Percentiles rank a stretch among this genome's conserved stretches.
Conservation (phyloP, 2,113 vertebrate genomes). For the Raja brachyura region DNA sequence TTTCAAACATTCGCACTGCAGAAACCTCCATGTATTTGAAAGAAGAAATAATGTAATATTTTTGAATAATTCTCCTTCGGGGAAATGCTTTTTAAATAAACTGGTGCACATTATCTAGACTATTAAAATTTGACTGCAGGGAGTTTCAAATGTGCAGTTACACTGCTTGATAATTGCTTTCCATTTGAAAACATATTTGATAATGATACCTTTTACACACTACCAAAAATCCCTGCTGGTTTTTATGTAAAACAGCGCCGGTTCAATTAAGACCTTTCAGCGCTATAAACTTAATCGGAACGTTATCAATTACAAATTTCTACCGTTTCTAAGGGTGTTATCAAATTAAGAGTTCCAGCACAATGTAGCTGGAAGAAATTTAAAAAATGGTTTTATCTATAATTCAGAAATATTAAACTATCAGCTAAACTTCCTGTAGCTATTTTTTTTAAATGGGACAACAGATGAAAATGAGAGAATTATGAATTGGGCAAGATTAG, state of each 20-base stretch:
- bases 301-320: conserved; percentile 24
- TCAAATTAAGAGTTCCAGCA: neutral
- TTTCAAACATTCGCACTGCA: neutral
- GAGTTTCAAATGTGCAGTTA: conserved; percentile 28
- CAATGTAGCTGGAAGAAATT: conserved; percentile 1
- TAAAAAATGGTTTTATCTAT: conserved; percentile 18
- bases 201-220: conserved; percentile 38
- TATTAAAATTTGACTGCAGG: conserved; percentile 33
- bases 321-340: neutral
- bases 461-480: neutral
- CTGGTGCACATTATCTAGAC: conserved; percentile 36
- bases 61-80: conserved; percentile 8
- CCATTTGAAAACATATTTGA: conserved; percentile 39
- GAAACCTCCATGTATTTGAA: neutral
- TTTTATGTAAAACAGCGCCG: conserved; percentile 35
- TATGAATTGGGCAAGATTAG: neutral
- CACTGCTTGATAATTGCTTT: conserved; percentile 36
- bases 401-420: conserved; percentile 4
- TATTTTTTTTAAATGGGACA: neutral
- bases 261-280: conserved; percentile 35
- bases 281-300: conserved; percentile 7
- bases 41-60: neutral
- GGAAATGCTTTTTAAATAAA: conserved; percentile 34
- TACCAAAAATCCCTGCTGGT: conserved; percentile 33
- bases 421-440: neutral